Evolutionary conservation across 2,797 vertebrate species (phyloP).

Genomic region (Muscicapa comitata): DNA sequence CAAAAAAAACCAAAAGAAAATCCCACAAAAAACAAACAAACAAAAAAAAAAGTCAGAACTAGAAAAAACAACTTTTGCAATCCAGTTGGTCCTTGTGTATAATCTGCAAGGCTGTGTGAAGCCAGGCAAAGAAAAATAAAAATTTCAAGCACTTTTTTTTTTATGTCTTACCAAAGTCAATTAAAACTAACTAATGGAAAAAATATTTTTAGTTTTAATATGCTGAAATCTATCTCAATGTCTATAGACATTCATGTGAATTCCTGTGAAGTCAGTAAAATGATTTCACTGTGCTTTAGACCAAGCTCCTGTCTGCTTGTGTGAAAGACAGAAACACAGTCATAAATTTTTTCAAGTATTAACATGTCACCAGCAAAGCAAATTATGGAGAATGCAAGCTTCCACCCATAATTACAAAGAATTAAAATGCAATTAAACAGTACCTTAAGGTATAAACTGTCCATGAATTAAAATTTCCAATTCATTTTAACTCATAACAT

Average conservation of each 20-base stretch:
- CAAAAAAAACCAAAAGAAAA: not conserved
- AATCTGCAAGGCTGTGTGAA: not conserved
- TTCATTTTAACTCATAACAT: not conserved
- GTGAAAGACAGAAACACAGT: not conserved
- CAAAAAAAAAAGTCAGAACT: not conserved
- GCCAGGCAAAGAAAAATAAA: not conserved
- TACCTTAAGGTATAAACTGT: not conserved
- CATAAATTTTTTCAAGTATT: not conserved
- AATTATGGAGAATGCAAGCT: not conserved
- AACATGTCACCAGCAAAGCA: not conserved
- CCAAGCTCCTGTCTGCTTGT: not conserved
- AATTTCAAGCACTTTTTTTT: not conserved
- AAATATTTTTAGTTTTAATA: not conserved
- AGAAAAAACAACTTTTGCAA: not conserved
- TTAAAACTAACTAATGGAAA: not conserved
- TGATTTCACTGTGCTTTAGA: not conserved
- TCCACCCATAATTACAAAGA: not conserved
- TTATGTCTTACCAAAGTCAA: not conserved
- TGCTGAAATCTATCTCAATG: not conserved
- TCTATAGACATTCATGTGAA: not conserved
- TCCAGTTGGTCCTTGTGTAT: not conserved
- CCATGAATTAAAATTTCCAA: not conserved
- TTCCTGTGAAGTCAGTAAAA: not conserved
- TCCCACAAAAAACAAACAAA: no score
- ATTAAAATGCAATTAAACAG: not conserved